Conservation (phyloP, 1,140 invertebrate genomes). For the Delia radicum region DNA sequence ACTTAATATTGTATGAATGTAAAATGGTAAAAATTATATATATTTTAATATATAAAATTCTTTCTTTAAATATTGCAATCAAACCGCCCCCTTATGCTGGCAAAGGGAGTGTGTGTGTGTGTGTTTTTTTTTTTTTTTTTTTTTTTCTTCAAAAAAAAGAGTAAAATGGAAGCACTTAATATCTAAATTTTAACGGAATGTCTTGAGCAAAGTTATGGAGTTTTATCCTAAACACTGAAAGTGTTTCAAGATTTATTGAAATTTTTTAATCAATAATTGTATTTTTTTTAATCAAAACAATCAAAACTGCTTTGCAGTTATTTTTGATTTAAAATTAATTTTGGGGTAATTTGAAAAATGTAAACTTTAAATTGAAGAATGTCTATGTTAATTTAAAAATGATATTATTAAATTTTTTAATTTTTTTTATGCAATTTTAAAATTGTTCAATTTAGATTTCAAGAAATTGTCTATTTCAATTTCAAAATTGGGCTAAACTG, state of each 20-base stretch:
- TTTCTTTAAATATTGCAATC: slow-evolving; percentile 21
- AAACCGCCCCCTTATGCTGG: not conserved
- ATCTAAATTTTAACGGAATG: slow-evolving; percentile 7
- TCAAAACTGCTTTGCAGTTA: not conserved
- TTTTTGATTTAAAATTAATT: not conserved
- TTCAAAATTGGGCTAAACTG: too few relatives aligned
- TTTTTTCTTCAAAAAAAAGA: not conserved
- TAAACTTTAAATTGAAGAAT: too few relatives aligned
- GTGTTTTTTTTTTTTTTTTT: too few relatives aligned
- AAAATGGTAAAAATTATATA: not conserved
- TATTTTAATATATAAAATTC: not conserved
- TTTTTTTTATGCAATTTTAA: too few relatives aligned
- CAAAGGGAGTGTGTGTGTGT: not conserved
- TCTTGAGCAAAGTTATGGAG: slow-evolving; percentile 13
- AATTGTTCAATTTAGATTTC: too few relatives aligned
- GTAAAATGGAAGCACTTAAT: not conserved
- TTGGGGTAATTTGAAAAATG: too few relatives aligned
- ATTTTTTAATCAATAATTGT: too few relatives aligned
- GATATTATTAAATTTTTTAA: too few relatives aligned
- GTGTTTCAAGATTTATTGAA: too few relatives aligned
- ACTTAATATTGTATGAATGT: not conserved
- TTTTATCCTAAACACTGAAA: too few relatives aligned
- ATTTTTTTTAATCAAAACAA: not conserved
- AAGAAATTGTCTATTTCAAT: too few relatives aligned
- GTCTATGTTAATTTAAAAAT: too few relatives aligned